Percentiles rank a stretch among this genome's conserved stretches.
These are phyloP conservation scores for Vulpes lagopus DNA, from an alignment of 2,113 vertebrate genomes.

Conservation along the genomic window DNA sequence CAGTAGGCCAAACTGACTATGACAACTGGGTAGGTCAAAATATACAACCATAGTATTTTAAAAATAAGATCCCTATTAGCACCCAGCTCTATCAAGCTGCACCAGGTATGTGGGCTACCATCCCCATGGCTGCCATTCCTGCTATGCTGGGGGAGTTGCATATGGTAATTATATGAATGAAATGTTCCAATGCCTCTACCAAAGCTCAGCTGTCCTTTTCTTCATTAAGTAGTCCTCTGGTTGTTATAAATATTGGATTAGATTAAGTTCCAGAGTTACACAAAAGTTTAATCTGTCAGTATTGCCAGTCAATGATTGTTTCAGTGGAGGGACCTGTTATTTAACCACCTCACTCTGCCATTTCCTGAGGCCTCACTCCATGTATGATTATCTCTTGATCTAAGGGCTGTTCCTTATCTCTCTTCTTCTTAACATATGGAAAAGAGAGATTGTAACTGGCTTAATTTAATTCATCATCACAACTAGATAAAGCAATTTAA, in stretches of 20 bases:
- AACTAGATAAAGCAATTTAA: constrained; percentile 23
- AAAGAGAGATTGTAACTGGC: neutral
- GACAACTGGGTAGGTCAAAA: neutral
- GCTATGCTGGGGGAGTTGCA: neutral
- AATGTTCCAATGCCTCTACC: neutral
- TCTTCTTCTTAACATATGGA: neutral
- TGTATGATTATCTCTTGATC: neutral
- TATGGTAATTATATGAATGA: neutral
- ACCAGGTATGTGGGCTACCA: too few relatives aligned
- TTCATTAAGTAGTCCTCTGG: neutral
- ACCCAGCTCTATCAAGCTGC: rapidly evolving
- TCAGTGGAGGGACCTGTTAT: neutral
- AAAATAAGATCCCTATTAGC: neutral
- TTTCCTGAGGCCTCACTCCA: neutral
- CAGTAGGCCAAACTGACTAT: neutral
- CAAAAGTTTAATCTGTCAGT: neutral
- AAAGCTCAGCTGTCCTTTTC: neutral
- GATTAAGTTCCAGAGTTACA: neutral
- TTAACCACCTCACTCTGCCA: neutral
- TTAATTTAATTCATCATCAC: constrained; percentile 29
- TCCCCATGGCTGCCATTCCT: neutral
- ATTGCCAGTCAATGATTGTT: neutral
- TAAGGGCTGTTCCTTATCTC: neutral
- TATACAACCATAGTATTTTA: neutral
- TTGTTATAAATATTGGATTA: neutral